These are phyloP conservation scores for Tylochromis polylepis DNA, from an alignment of 2,113 vertebrate genomes.

Conservation along the genomic window DNA sequence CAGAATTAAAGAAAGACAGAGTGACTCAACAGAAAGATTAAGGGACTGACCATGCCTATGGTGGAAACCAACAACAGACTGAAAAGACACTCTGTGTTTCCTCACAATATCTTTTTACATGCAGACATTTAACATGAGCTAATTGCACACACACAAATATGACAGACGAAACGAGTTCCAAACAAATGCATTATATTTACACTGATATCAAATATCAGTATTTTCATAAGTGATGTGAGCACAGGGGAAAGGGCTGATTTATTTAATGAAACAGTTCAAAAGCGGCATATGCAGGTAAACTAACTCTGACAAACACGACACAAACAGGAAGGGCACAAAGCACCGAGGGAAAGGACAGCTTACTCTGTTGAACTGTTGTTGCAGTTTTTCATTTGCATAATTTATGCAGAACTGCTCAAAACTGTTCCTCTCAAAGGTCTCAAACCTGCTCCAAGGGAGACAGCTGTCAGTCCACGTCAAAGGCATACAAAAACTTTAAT, in stretches of 20 bases:
- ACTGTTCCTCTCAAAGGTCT: constrained; percentile 80
- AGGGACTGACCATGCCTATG: background rate
- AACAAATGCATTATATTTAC: background rate
- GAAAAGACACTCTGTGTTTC: background rate
- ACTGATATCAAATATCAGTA: background rate
- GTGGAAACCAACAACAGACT: background rate
- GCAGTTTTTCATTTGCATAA: constrained; percentile 81
- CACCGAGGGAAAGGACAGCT: background rate
- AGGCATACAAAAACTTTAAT: background rate
- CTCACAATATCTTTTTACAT: background rate
- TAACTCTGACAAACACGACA: background rate
- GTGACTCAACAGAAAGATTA: background rate
- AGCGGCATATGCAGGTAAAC: background rate
- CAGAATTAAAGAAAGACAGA: background rate
- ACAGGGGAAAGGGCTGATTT: background rate
- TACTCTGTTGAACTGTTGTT: constrained; percentile 81
- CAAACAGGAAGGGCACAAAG: background rate
- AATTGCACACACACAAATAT: background rate
- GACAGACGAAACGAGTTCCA: no score
- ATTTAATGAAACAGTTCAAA: background rate
- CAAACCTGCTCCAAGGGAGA: constrained; percentile 67
- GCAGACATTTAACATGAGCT: background rate
- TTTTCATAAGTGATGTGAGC: background rate
- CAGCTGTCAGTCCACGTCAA: background rate
- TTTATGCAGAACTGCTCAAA: constrained; percentile 85